A percentile compares a stretch with the other conserved stretches of the same genome.
phyloP scores from a whole-genome alignment of 2,113 vertebrate genomes.

The Lagopus leucura region DNA sequence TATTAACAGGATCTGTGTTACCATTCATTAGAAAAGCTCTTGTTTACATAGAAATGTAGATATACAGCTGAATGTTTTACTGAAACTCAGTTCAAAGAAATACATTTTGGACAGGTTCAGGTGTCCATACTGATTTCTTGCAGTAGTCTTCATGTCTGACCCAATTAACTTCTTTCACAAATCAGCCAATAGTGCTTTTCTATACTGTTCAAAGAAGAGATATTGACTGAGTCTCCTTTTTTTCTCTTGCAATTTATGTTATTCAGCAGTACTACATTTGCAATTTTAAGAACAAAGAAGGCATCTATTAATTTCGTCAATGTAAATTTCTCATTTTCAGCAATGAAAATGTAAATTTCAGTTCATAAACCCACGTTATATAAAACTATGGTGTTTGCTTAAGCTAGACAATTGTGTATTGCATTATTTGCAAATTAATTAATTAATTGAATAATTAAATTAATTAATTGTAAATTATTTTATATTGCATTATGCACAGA shows the following conservation, averaged over 20 bases:
- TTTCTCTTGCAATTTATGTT: neutral
- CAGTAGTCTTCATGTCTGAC: neutral
- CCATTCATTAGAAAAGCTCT: neutral
- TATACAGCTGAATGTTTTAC: neutral
- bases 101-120: neutral
- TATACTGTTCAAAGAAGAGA: neutral
- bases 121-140: neutral
- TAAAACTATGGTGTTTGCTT: neutral
- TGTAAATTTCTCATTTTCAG: neutral
- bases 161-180: neutral
- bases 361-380: neutral
- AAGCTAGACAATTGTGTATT: neutral
- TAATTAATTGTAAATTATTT: too few species aligned
- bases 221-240: neutral
- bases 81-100: neutral
- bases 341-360: neutral
- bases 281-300: neutral
- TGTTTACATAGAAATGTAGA: neutral
- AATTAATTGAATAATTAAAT: neutral
- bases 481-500: neutral
- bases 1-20: neutral
- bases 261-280: neutral
- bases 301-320: neutral
- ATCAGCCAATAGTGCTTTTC: neutral
- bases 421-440: too few species aligned